phyloP scores from a whole-genome alignment of 2,113 vertebrate species.

The Chaetops frenatus region DNA sequence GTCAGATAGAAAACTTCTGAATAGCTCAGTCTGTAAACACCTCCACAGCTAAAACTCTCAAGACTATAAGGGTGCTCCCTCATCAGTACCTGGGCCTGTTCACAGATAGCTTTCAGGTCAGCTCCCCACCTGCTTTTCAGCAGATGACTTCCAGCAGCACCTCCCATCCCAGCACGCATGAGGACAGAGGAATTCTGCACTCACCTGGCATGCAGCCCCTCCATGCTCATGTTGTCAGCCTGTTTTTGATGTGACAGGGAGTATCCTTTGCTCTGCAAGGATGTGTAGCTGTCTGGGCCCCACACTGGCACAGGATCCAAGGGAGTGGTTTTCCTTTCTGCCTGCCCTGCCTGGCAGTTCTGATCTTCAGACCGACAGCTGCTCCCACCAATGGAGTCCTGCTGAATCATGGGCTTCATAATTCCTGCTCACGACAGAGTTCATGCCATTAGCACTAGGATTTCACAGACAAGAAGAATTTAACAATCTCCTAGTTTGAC shows the following conservation, averaged over 20 bases:
- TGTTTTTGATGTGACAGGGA: conserved; percentile 85
- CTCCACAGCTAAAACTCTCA: not conserved
- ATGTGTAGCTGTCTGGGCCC: conserved; percentile 85
- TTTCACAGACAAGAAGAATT: not conserved
- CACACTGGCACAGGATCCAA: conserved; percentile 83
- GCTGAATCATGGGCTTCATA: conserved; percentile 88
- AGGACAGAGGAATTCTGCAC: not conserved
- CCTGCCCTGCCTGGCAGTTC: conserved; percentile 78
- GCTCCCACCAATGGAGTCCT: conserved; percentile 80
- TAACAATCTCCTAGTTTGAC: not conserved
- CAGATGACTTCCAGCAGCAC: not conserved
- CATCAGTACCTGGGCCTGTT: not conserved
- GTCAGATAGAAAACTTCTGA: not conserved
- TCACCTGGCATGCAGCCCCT: conserved; percentile 79
- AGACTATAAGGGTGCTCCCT: not conserved
- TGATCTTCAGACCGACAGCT: conserved; percentile 84
- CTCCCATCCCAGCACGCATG: not conserved
- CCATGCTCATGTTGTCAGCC: conserved; percentile 70
- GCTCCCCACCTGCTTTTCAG: not conserved
- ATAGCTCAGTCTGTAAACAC: not conserved
- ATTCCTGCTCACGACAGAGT: conserved; percentile 72
- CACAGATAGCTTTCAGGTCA: not conserved
- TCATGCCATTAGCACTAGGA: not conserved
- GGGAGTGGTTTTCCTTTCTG: conserved; percentile 79
- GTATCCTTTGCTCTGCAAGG: conserved; percentile 82